phyloP scores from a whole-genome alignment of 2,113 vertebrate genomes.

The Todiramphus saurophagus region DNA sequence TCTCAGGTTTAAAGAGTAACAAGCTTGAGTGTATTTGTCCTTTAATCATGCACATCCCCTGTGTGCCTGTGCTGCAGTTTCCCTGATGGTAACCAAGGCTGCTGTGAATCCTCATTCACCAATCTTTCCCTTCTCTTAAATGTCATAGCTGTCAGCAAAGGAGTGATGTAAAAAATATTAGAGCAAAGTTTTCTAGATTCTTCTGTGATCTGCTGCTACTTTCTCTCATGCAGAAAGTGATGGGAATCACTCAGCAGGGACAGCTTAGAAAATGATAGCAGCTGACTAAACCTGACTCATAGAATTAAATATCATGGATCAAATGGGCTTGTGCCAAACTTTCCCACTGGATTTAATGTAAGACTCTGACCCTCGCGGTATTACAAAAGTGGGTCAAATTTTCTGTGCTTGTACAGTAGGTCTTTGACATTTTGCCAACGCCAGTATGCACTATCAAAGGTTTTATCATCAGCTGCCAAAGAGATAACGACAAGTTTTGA shows the following conservation, averaged over 20 bases:
- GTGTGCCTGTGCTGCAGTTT: not conserved
- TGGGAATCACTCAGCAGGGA: constrained; percentile 52
- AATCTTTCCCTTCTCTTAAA: constrained; percentile 43
- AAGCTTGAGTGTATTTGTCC: not conserved
- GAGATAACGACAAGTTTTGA: constrained; percentile 60
- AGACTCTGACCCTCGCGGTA: constrained; percentile 58
- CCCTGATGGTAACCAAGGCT: not conserved
- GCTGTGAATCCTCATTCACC: constrained; percentile 6
- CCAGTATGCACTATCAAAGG: constrained; percentile 36
- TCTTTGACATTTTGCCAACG: constrained; percentile 64
- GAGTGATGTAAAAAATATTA: constrained; percentile 59
- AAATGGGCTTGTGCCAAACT: constrained; percentile 60
- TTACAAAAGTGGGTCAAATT: constrained; percentile 70
- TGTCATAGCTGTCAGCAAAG: constrained; percentile 56
- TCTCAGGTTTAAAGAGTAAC: constrained; percentile 26
- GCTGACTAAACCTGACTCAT: constrained; percentile 56
- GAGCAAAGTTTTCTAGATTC: constrained; percentile 58
- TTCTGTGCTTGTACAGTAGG: constrained; percentile 49
- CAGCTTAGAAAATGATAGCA: constrained; percentile 48
- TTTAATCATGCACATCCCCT: constrained; percentile 34
- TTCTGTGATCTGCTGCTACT: constrained; percentile 53
- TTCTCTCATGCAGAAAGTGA: constrained; percentile 17
- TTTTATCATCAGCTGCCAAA: constrained; percentile 62
- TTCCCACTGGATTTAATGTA: constrained; percentile 64
- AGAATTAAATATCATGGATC: constrained; percentile 68